Base-by-base conservation (phyloP, 2,113 vertebrate genomes). In the Bombycilla garrulus region DNA sequence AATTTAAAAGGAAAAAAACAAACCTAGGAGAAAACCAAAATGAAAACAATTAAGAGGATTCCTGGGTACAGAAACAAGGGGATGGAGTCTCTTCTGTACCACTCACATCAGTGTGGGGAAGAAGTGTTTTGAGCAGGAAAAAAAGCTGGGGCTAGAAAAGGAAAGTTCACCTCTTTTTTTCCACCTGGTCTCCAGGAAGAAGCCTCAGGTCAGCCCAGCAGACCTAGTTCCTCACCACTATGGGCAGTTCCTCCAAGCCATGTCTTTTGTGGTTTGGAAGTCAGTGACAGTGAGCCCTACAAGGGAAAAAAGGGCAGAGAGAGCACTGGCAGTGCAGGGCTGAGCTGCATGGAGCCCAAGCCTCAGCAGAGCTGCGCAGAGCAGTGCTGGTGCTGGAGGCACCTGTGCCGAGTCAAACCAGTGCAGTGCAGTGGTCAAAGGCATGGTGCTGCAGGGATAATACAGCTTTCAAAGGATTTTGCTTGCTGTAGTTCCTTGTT, bases 381-480 rank as follows among this genome's bases (percentile, higher is more conserved):
- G 50, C 1, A 25, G 19, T 24, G 61, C 20, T 0, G 1, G 15
- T 10, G 42, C 13, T 0, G 4, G 42, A 6, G 16, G 14, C 31
- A 13, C 7, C 25, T 31, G 21, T 35, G 33, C 1, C 0, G 12
- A 12, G 36, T 15, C 24, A 20, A 6, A 31, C 8, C 25, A 21
- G 15, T 1, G 0, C 8, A 22, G 9, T 3, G 6, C 12, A 35
- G 36, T 3, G 45, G 4, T 29, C 12, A 0, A 1, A 44, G 31
- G 31, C 38, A 9, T 10, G 22, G 11, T 2, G 2, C 9, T 51
- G 12, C 53, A 44, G 18, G 14, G 22, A 12, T 33, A 8, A 53
- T 9, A 11, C 2, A 17, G 33, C 26, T 62, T 36, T 42, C 67
- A 23, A 23, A 66, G 54, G 22, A 12, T 23, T 69, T 33, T 36